These are phyloP conservation scores for Apamea monoglypha DNA, from an alignment of 2,888 invertebrate species.

Conservation along the genomic window DNA sequence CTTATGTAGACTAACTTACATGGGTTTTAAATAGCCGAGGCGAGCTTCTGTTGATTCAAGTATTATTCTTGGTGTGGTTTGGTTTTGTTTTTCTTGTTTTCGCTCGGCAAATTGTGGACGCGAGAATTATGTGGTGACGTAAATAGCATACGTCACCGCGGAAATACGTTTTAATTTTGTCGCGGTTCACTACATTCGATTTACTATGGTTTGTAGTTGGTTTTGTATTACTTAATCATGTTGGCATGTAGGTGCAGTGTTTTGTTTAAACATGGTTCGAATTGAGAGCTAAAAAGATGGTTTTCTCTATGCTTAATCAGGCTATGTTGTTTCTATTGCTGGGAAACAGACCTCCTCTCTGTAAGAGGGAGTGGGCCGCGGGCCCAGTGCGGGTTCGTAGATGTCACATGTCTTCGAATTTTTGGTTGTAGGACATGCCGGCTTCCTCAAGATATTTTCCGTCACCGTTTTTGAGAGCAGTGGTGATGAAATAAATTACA, in stretches of 20 bases:
- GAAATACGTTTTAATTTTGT: slow-evolving; percentile 25
- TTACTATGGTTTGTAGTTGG: slow-evolving; percentile 22
- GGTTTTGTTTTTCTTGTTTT: slow-evolving; percentile 66
- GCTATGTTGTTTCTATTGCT: background rate
- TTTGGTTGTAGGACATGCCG: background rate
- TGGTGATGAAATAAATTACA: background rate
- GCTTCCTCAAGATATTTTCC: background rate
- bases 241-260: background rate
- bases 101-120: slow-evolving; percentile 58
- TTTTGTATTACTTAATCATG: slow-evolving; percentile 21
- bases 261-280: background rate
- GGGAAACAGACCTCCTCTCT: background rate
- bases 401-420: background rate
- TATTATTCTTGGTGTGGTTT: slow-evolving; percentile 68
- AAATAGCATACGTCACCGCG: slow-evolving; percentile 57
- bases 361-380: background rate
- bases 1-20: slow-evolving; percentile 60
- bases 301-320: background rate
- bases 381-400: background rate
- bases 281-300: background rate
- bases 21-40: slow-evolving; percentile 77
- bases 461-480: background rate
- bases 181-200: slow-evolving; percentile 14
- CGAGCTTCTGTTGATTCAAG: slow-evolving; percentile 76
- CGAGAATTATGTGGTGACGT: slow-evolving; percentile 57